A percentile compares a stretch with the other conserved stretches of the same genome.
phyloP scores from a whole-genome alignment of 2,797 vertebrate species.

The Podargus strigoides region DNA sequence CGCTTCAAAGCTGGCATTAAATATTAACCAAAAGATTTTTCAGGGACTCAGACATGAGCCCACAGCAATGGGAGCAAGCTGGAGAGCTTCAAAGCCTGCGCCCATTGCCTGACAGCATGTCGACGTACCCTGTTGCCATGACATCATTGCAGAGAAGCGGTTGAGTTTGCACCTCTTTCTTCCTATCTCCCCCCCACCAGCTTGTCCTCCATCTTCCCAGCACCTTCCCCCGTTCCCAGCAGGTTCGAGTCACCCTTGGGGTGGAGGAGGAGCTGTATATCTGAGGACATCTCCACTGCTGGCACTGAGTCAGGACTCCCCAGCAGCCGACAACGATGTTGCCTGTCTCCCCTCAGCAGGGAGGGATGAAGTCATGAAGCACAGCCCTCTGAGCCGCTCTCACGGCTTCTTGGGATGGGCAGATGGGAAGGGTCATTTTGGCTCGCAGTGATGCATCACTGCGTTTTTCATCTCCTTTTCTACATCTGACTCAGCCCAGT shows the following conservation, averaged over 20 bases:
- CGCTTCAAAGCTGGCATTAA: neutral
- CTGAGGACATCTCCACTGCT: neutral
- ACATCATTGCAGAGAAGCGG: neutral
- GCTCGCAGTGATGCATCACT: neutral
- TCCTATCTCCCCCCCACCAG: neutral
- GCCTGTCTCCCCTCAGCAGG: neutral
- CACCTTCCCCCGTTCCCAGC: neutral
- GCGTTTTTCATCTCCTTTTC: neutral
- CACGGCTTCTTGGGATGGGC: neutral
- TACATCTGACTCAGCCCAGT: neutral
- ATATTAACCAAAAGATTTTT: slow-evolving; percentile 9
- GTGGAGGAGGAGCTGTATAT: neutral
- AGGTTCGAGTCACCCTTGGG: neutral
- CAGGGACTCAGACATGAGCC: neutral
- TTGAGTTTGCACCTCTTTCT: neutral
- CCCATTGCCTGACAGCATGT: neutral
- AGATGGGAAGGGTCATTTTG: neutral
- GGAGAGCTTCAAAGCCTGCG: slow-evolving; percentile 16
- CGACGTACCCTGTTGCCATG: neutral
- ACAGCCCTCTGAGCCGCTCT: neutral
- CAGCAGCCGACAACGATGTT: neutral
- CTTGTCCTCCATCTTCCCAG: neutral
- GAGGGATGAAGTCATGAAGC: neutral
- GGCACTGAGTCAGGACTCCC: neutral
- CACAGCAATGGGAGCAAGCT: neutral